Base-by-base conservation (phyloP, 1,140 invertebrate genomes). In the Hylyphantes graminicola region DNA sequence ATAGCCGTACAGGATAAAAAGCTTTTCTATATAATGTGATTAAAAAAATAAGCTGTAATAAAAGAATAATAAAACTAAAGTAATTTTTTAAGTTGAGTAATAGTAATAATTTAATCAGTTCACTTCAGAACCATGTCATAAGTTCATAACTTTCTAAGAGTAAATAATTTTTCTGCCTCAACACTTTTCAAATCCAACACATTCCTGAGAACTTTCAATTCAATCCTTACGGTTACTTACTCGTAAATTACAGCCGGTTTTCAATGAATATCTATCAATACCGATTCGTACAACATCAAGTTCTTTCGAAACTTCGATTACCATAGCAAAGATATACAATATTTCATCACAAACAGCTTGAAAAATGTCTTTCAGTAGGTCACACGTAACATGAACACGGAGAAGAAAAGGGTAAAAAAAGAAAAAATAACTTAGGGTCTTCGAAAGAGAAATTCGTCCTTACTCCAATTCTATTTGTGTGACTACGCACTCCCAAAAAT, bases 231-330 rank as follows among this genome's bases (percentile, higher is more conserved):
- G 35, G 35, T 35, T 17, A 70, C 81, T 84, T 84, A 84, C 81
- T 77, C 17, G 17, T 19, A 84, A 84, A n/a, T 76, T 76, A 15
- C 64, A 68, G 15, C 81, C 81, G 6, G 81, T 84, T 77, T 77
- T 84, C 61, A 84, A 59, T 35, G 51, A 68, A 76, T 84, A 84
- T 77, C 74, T 84, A 53, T 84, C 81, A 53, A 84, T 84, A 67
- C 81, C 81, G 8, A 84, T 77, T 76, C 81, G 81, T 35, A 76
- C 73, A 57, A 75, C 63, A 70, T 84, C 81, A 19, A 84, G 12
- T 84, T 84, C 81, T 77, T 84, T 84, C 61, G 81, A 76, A 68
- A 84, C 64, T 84, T 84, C 81, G 81, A 84, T 76, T 68, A 84
- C 81, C 81, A 84, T 84, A 84, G 73, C 81, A 77, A 65, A 74